Evolutionary conservation across 2,888 invertebrate species (phyloP).

Genomic region (Diaprepes abbreviatus): DNA sequence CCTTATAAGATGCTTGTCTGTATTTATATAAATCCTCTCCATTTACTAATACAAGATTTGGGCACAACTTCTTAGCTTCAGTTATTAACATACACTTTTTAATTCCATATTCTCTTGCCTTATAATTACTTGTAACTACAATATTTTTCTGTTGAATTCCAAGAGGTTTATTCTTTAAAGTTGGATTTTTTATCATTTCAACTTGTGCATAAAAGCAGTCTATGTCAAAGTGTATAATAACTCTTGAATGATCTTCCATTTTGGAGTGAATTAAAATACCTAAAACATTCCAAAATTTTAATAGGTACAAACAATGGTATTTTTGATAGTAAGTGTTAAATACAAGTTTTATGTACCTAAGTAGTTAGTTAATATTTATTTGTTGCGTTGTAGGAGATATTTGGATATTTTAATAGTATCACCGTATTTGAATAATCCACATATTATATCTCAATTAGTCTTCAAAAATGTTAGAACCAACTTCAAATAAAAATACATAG

Average conservation of each 20-base stretch:
- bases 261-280: constrained; percentile 1
- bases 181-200: constrained; percentile 82
- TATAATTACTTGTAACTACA: constrained; percentile 88
- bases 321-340: no score
- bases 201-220: constrained; percentile 92
- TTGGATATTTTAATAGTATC: no score
- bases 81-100: constrained; percentile 82
- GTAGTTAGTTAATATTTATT: no score
- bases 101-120: constrained; percentile 82
- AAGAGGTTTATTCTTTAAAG: constrained; percentile 76
- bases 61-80: constrained; percentile 83
- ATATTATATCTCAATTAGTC: no score
- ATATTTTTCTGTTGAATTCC: constrained; percentile 89
- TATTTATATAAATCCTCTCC: constrained; percentile 89
- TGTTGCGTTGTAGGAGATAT: no score
- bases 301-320: not conserved
- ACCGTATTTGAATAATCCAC: no score
- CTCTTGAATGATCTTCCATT: constrained; percentile 72
- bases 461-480: no score
- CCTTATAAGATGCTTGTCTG: constrained; percentile 82
- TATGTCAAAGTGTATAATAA: constrained; percentile 85
- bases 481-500: no score
- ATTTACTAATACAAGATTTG: constrained; percentile 80
- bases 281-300: not conserved
- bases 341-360: no score